Evolutionary conservation across 2,888 invertebrate species (phyloP), one percentile per base, ranked within the genome.

Genomic region (Malacosoma neustria): DNA sequence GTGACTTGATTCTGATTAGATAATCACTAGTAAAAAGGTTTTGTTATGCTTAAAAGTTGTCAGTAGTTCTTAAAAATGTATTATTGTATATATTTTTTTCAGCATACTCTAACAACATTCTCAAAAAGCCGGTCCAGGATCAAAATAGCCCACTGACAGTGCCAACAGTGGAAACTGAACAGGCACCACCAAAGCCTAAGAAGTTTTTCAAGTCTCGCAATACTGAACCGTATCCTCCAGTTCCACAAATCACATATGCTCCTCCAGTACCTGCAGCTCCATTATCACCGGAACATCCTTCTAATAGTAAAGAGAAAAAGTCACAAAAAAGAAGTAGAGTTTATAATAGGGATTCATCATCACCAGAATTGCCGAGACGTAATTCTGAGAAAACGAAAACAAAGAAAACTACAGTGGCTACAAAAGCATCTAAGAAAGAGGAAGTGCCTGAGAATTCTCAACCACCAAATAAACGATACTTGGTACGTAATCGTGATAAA

Each of bases 171-270:
- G 85, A 85, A 56, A 77, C 87, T 43, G 85, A 81, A 37, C 76
- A 82, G 48, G 76, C 87, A 40, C 81, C 89, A 49, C 89, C 89
- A 53, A 94, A 94, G 69, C 95, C 95, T 32, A 93, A 95, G 66
- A 96, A 96, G 68, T 96, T 96, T 73, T 96, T 96, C 68, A 96
- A 96, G 67, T 95, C 94, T 62, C 91, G 93, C 36, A 94, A 93
- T 73, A 87, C 90, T 12, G 90, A 90, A 48, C 80, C 87, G 2
- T 87, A 88, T 41, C 89, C 89, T 40, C 74, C 80, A 44, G 80
- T 85, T 42, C 86, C 87, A 46, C 86, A 85, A 50, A 85, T 85
- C 33, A 84, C 80, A 30, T 86, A 85, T 67, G 87, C 86, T 40
- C 85, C 87, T 37, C 81, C 85, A 33, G 77, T 74, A 46, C 64